Percentiles rank a stretch among this genome's conserved stretches.
Conservation (phyloP, 2,888 invertebrate genomes). For the Cremastinae sp. region DNA sequence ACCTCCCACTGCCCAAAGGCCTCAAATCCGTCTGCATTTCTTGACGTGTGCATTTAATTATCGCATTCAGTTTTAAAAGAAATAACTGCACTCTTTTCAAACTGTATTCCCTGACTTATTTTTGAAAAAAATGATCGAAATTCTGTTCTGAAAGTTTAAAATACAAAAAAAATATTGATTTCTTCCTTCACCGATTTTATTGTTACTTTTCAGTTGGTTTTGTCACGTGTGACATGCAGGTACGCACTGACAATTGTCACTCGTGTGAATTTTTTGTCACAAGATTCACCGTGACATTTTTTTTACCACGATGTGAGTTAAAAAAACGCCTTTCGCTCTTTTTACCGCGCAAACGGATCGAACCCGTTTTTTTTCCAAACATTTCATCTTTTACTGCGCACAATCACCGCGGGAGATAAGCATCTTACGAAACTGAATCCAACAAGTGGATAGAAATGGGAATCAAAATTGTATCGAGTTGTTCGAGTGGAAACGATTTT, state of each 20-base stretch:
- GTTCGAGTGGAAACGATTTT: constrained; percentile 66
- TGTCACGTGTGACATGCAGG: constrained; percentile 6
- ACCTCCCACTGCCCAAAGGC: constrained; percentile 71
- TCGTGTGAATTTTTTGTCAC: constrained; percentile 55
- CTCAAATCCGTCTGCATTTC: constrained; percentile 66
- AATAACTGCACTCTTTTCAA: too few species aligned
- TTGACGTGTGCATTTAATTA: constrained; percentile 72
- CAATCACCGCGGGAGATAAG: constrained; percentile 67
- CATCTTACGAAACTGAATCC: constrained; percentile 65
- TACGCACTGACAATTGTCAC: constrained; percentile 50
- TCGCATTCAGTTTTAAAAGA: constrained; percentile 58
- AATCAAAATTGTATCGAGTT: constrained; percentile 68
- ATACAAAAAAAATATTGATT: background rate
- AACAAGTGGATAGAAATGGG: constrained; percentile 26
- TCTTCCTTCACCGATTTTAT: background rate
- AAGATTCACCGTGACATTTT: constrained; percentile 47
- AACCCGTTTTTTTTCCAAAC: constrained; percentile 70
- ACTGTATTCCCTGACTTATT: too few species aligned
- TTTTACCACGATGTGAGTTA: constrained; percentile 76
- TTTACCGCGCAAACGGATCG: constrained; percentile 66
- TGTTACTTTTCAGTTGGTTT: too few species aligned
- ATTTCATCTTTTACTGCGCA: constrained; percentile 58
- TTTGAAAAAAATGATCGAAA: constrained; percentile 6
- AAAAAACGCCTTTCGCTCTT: constrained; percentile 15
- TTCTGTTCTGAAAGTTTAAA: background rate